Conservation (phyloP, 2,113 vertebrate species). For the Nycticorax nycticorax region DNA sequence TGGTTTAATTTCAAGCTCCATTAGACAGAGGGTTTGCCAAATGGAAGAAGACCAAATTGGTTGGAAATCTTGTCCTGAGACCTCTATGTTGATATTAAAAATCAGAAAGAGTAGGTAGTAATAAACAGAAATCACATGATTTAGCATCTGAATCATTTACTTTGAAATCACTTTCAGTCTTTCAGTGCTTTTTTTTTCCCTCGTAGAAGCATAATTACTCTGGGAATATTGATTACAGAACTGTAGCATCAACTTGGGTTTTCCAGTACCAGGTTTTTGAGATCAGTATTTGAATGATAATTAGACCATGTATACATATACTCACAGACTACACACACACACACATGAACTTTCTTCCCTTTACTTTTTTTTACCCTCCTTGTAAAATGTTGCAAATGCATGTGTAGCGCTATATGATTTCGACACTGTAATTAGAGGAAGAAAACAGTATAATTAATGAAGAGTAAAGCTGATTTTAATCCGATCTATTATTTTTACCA, state of each 20-base stretch:
- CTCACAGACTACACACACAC: neutral
- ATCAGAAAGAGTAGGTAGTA: neutral
- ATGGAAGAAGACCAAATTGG: conserved; percentile 32
- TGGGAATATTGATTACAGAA: conserved; percentile 24
- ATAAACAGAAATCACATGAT: conserved; percentile 7
- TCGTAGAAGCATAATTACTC: neutral
- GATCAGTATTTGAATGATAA: neutral
- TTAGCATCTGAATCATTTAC: neutral
- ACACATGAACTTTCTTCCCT: neutral
- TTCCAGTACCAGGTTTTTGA: neutral
- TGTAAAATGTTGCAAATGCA: neutral
- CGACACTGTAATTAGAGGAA: neutral
- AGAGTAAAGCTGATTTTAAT: neutral
- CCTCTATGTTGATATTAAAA: conserved; percentile 35
- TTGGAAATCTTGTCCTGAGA: conserved; percentile 36
- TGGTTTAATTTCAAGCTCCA: conserved; percentile 61
- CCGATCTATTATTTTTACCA: neutral
- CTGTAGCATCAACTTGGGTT: neutral
- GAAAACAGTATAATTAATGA: neutral
- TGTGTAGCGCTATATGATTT: neutral
- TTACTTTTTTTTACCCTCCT: neutral
- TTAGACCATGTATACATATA: neutral
- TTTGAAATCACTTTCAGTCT: conserved; percentile 17
- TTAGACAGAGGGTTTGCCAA: conserved; percentile 51
- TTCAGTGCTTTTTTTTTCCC: neutral